A percentile compares a stretch with the other conserved stretches of the same genome.
Conservation (phyloP, 2,113 vertebrate species). For the Oriolus oriolus region DNA sequence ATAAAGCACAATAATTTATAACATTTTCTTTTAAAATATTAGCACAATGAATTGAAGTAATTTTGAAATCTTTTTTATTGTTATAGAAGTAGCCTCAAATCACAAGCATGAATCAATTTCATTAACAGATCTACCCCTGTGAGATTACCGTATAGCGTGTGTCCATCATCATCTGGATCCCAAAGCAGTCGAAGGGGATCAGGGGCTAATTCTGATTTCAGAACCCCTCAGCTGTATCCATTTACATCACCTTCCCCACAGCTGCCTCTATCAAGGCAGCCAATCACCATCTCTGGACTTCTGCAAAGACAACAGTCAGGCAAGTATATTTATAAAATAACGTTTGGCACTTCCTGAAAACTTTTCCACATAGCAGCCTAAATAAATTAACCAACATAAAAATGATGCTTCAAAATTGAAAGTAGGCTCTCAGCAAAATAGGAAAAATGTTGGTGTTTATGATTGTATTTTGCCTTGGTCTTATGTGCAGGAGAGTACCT, state of each 20-base stretch:
- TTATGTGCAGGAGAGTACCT: background rate
- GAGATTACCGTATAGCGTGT: background rate
- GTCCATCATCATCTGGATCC: background rate
- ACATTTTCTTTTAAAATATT: background rate
- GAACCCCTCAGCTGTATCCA: background rate
- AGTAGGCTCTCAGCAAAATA: background rate
- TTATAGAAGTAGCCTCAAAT: background rate
- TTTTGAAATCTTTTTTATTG: background rate
- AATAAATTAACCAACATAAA: background rate
- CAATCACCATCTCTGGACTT: constrained; percentile 64
- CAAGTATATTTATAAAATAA: background rate
- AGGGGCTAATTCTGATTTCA: background rate
- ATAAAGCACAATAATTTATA: background rate
- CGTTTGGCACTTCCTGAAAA: background rate
- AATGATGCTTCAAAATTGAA: background rate
- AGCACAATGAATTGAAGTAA: background rate
- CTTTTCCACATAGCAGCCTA: background rate
- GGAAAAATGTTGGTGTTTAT: background rate
- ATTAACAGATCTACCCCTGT: constrained; percentile 58
- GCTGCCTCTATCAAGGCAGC: background rate
- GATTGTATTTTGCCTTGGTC: background rate
- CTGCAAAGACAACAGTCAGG: constrained; percentile 66
- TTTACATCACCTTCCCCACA: constrained; percentile 24
- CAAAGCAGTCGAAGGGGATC: background rate
- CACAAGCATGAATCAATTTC: background rate